Conservation (phyloP, 2,797 vertebrate genomes). For the Clarias laeviceps region DNA sequence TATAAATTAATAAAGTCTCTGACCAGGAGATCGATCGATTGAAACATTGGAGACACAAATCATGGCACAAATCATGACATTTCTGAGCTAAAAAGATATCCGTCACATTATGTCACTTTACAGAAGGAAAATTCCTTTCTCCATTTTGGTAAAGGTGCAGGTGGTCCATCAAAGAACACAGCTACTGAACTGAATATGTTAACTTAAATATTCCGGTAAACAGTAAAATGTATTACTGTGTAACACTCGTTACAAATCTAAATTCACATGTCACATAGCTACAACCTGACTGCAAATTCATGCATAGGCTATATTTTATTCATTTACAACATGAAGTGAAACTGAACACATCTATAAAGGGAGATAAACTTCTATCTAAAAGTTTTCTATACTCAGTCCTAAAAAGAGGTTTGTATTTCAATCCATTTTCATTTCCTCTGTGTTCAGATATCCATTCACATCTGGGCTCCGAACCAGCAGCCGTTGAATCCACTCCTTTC, state of each 20-base stretch:
- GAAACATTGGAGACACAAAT: too few species aligned
- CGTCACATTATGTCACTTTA: too few species aligned
- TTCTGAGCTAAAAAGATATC: too few species aligned
- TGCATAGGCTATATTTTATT: background rate
- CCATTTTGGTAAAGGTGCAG: background rate
- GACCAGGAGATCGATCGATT: too few species aligned
- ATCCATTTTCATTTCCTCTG: background rate
- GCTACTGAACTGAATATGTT: background rate
- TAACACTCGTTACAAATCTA: background rate
- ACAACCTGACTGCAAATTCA: too few species aligned
- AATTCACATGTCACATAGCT: background rate
- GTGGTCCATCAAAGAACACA: background rate
- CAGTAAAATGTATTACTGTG: background rate
- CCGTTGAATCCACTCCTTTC: constrained; percentile 12
- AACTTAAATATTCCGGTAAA: background rate
- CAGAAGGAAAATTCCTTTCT: too few species aligned
- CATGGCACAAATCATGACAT: too few species aligned
- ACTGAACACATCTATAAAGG: background rate
- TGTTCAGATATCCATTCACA: background rate
- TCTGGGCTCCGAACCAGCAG: background rate
- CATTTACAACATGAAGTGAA: background rate
- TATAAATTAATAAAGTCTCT: too few species aligned
- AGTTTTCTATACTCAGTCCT: background rate
- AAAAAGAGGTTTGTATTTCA: background rate
- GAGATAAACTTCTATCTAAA: background rate